phyloP scores from a whole-genome alignment of 2,113 vertebrate genomes.

The Rhineura floridana region DNA sequence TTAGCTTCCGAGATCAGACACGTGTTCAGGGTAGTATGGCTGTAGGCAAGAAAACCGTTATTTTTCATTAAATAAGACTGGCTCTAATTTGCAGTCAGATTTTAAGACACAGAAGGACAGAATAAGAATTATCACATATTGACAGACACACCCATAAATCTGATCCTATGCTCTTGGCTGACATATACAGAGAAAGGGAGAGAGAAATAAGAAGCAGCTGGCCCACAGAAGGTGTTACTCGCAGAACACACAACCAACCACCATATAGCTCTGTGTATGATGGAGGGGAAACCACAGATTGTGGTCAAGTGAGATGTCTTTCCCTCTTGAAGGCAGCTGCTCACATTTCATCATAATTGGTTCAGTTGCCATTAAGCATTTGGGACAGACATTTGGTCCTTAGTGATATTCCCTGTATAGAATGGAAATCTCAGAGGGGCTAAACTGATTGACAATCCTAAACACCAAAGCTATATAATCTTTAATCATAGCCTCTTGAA shows the following conservation, averaged over 20 bases:
- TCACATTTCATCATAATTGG: conserved; percentile 1
- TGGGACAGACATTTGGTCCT: conserved; percentile 6
- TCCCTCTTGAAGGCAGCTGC: conserved; percentile 18
- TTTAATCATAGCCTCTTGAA: conserved; percentile 8
- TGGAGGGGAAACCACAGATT: background rate
- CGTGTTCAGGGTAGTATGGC: no score
- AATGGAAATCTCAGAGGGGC: background rate
- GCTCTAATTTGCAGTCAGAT: conserved; percentile 1
- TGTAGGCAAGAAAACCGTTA: no score
- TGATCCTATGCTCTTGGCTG: rapidly evolving
- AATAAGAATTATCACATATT: background rate
- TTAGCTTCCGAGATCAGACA: no score
- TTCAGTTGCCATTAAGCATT: conserved; percentile 3
- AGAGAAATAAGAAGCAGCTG: background rate
- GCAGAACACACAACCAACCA: conserved; percentile 11
- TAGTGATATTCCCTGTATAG: background rate
- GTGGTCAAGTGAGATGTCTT: background rate
- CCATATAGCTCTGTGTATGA: background rate
- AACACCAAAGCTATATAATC: background rate
- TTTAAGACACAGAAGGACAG: conserved; percentile 41
- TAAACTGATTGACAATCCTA: background rate
- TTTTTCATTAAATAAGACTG: conserved; percentile 4
- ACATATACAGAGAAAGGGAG: background rate
- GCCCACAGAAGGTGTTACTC: conserved; percentile 38
- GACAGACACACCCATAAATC: background rate